Conservation (phyloP, 2,888 invertebrate genomes). For the Agriopis aurantiaria region DNA sequence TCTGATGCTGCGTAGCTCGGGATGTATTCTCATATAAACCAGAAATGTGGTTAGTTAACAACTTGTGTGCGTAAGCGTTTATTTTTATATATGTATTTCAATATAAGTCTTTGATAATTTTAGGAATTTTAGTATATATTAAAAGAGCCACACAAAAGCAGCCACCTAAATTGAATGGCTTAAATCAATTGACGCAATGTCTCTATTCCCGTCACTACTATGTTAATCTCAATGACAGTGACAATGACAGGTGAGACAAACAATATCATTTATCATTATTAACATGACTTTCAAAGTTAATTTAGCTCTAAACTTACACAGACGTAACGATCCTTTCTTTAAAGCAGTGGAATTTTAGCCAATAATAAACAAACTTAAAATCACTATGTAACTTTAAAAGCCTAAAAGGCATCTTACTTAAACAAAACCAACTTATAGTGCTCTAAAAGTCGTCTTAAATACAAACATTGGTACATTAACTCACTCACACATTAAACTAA, state of each 20-base stretch:
- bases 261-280: constrained; percentile 1
- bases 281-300: constrained; percentile 1
- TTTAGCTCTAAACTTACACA: background rate
- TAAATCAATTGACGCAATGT: background rate
- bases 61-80: too few relatives aligned
- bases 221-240: background rate
- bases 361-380: background rate
- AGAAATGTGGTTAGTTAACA: too few relatives aligned
- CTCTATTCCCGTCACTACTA: background rate
- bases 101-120: too few relatives aligned
- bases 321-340: background rate
- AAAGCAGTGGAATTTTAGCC: background rate
- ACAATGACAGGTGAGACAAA: background rate
- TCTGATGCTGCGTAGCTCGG: too few relatives aligned
- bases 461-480: constrained; percentile 27
- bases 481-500: constrained; percentile 32
- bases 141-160: too few relatives aligned
- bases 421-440: constrained; percentile 3
- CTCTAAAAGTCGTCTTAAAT: constrained; percentile 22
- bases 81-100: too few relatives aligned
- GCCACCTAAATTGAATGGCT: too few relatives aligned
- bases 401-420: background rate
- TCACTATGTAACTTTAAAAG: background rate
- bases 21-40: too few relatives aligned
- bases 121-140: too few relatives aligned